Base-by-base conservation (phyloP, 2,113 vertebrate genomes). In the Lophochroa leadbeateri region DNA sequence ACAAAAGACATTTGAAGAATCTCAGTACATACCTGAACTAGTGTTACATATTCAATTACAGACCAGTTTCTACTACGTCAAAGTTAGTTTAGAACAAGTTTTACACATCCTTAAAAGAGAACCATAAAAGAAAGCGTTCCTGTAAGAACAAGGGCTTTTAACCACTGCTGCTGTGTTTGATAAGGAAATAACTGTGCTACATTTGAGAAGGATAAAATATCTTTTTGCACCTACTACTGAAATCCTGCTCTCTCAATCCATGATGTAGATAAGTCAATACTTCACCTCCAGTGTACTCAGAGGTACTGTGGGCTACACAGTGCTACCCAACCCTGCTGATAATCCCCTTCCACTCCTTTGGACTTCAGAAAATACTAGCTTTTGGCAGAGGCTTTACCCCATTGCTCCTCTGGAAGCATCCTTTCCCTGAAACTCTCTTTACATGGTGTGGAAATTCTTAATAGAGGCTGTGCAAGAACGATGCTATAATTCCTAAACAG, bases 81-180 rank as follows among this genome's bases (percentile, higher is more conserved):
- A 81, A 88, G 77, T 92, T 92, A 95, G 92, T 78, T 82, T 92
- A 92, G 90, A 96, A 92, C 86, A 95, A 91, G 71, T 89, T 95
- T 82, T 86, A 97, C 64, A 86, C 68, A 88, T 71, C 94, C 94
- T 93, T 94, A 75, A 88, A 70, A 84, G 85, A 86, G 64, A 94
- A 71, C 79, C 76, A 19, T 83, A 78, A 92, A 89, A 94, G 88
- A 81, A 90, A 88, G 69, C 2, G 10, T 24, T 75, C 88, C 88
- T 78, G 52, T 78, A 94, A 95, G 88, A 94, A 92, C 69, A 90
- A 92, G 72, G 17, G 50, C 9, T 60, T 96, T 92, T 77, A 94
- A 92, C 60, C 39, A 31, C 75, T 68, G 68, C 81, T 92, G 64
- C 86, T 37, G 19, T 16, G 43, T 63, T 68, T 31, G 43, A 58